These are phyloP conservation scores for Sarcophaga caerulescens DNA, from an alignment of 2,888 invertebrate genomes.

Conservation along the genomic window DNA sequence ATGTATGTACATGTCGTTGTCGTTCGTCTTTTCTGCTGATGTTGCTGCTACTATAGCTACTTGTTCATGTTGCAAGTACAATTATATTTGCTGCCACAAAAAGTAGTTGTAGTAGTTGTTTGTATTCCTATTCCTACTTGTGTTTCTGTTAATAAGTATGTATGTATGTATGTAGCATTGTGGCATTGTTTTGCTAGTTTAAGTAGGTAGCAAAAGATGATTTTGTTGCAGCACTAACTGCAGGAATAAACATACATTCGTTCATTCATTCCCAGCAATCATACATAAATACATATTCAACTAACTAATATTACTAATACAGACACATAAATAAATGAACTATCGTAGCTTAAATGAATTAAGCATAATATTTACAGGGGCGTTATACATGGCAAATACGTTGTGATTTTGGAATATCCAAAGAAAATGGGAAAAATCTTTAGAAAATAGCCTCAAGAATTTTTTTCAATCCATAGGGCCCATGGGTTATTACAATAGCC, in stretches of 20 bases:
- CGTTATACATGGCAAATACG: conserved; percentile 1
- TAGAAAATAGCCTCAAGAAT: not conserved
- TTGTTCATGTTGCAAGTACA: conserved; percentile 14
- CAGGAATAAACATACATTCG: conserved; percentile 2
- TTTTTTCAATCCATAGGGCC: too few species aligned
- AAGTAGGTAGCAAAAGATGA: conserved; percentile 52
- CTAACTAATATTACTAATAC: conserved; percentile 62
- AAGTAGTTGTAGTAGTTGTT: conserved; percentile 20
- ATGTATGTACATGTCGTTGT: conserved; percentile 28
- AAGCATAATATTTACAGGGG: conserved; percentile 61
- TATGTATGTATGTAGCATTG: not conserved
- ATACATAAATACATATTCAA: conserved; percentile 13
- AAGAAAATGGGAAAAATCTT: not conserved
- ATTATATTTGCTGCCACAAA: conserved; percentile 24
- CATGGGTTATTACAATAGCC: too few species aligned
- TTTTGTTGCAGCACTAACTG: conserved; percentile 25
- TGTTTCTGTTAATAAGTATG: not conserved
- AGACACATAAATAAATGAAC: conserved; percentile 67
- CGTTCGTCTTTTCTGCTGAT: conserved; percentile 49
- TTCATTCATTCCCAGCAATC: not conserved
- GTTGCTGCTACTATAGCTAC: conserved; percentile 28
- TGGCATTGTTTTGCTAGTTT: conserved; percentile 27
- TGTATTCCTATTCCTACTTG: not conserved
- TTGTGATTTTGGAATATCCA: too few species aligned
- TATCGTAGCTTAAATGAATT: conserved; percentile 69